These are phyloP conservation scores for Rhynchonema sp. DNA, from an alignment of 2,888 invertebrate genomes.

Conservation along the genomic window DNA sequence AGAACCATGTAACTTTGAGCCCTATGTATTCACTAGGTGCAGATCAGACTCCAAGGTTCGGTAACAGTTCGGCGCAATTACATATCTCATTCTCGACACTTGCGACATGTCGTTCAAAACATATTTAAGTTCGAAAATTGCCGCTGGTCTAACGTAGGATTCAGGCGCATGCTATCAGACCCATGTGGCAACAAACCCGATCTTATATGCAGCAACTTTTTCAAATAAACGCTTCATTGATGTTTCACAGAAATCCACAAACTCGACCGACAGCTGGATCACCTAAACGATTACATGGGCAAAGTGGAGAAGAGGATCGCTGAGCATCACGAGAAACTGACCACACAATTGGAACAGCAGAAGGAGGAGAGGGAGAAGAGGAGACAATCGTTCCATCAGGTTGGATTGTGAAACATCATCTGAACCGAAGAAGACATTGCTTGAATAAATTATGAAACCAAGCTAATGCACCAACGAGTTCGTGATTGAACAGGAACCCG, in stretches of 20 bases:
- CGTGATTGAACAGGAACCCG: not conserved
- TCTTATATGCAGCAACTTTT: too few species aligned
- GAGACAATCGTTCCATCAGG: constrained; percentile 23
- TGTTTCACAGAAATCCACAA: constrained; percentile 24
- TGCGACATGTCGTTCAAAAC: too few species aligned
- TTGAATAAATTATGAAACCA: not conserved
- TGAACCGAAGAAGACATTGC: not conserved
- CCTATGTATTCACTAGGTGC: too few species aligned
- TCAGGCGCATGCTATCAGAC: too few species aligned
- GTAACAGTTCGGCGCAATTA: too few species aligned
- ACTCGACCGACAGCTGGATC: constrained; percentile 23
- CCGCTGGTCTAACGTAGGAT: too few species aligned
- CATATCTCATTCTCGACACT: too few species aligned
- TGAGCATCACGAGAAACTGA: constrained; percentile 20
- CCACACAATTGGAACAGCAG: constrained; percentile 20
- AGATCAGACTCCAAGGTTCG: too few species aligned
- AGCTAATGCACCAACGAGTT: not conserved
- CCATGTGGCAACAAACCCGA: too few species aligned
- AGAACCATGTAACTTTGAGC: too few species aligned
- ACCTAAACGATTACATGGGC: constrained; percentile 25
- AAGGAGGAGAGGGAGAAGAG: constrained; percentile 23
- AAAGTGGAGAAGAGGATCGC: constrained; percentile 17
- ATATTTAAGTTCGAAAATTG: too few species aligned
- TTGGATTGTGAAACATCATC: constrained; percentile 9
- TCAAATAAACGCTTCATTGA: too few species aligned